Evolutionary conservation across 2,888 invertebrate species (phyloP).

Genomic region (Hirtodrosophila trivittata): DNA sequence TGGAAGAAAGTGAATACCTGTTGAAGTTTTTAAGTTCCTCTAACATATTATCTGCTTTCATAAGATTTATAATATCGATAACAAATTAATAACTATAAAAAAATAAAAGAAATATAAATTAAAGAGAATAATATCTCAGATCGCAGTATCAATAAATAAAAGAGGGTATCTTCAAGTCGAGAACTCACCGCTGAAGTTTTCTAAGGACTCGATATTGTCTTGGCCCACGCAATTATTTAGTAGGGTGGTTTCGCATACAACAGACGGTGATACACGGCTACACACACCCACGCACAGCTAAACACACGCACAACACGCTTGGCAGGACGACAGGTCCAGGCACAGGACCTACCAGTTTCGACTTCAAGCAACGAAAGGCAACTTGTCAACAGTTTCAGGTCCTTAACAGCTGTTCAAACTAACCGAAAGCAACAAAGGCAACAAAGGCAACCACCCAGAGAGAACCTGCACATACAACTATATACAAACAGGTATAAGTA

Average conservation of each 20-base stretch:
- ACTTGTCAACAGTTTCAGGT: slow-evolving; percentile 20
- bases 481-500: background rate
- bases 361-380: slow-evolving; percentile 14
- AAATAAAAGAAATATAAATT: no score
- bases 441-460: background rate
- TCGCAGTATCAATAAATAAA: no score
- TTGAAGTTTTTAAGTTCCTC: no score
- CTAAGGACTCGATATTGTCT: no score
- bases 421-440: background rate
- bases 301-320: background rate
- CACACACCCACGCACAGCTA: slow-evolving; percentile 1
- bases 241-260: background rate
- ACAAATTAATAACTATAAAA: no score
- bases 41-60: no score
- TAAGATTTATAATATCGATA: no score
- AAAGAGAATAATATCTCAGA: no score
- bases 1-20: no score
- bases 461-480: background rate
- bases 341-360: slow-evolving; percentile 12
- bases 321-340: background rate
- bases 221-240: background rate
- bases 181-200: no score
- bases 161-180: no score
- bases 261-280: slow-evolving; percentile 19
- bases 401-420: background rate